These are phyloP conservation scores for Triops cancriformis DNA, from an alignment of 1,140 invertebrate species.

Conservation along the genomic window DNA sequence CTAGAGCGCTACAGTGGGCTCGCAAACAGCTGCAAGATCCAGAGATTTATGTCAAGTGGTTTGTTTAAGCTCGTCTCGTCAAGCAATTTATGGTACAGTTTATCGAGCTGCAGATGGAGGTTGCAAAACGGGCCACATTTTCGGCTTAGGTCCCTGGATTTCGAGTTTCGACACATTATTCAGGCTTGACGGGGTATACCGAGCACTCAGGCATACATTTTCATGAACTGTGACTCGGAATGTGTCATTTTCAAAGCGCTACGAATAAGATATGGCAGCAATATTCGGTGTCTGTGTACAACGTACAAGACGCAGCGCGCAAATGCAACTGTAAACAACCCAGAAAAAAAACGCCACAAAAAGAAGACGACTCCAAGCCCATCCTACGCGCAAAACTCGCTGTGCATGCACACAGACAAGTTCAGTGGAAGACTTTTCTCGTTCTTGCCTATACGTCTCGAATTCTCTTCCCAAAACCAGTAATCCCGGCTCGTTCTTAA, in stretches of 20 bases:
- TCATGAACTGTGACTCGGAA: no score
- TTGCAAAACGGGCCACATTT: not conserved
- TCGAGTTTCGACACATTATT: not conserved
- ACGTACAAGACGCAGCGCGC: no score
- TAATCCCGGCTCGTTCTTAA: not conserved
- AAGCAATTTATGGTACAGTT: not conserved
- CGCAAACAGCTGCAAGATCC: not conserved
- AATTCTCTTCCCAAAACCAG: not conserved
- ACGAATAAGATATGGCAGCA: no score
- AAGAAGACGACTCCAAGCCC: no score
- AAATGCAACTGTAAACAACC: no score
- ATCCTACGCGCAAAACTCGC: no score
- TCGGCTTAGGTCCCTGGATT: no score
- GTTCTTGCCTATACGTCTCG: not conserved
- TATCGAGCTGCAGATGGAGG: not conserved
- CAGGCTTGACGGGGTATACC: not conserved
- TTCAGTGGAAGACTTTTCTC: not conserved
- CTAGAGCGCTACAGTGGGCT: not conserved
- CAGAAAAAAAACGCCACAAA: no score
- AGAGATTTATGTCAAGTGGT: not conserved
- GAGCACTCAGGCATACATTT: no score
- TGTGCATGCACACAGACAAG: not conserved
- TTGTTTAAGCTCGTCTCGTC: constrained; percentile 1
- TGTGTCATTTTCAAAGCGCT: no score
- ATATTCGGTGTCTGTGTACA: no score